phyloP scores from a whole-genome alignment of 2,797 vertebrate species.

The Semaprochilodus insignis region DNA sequence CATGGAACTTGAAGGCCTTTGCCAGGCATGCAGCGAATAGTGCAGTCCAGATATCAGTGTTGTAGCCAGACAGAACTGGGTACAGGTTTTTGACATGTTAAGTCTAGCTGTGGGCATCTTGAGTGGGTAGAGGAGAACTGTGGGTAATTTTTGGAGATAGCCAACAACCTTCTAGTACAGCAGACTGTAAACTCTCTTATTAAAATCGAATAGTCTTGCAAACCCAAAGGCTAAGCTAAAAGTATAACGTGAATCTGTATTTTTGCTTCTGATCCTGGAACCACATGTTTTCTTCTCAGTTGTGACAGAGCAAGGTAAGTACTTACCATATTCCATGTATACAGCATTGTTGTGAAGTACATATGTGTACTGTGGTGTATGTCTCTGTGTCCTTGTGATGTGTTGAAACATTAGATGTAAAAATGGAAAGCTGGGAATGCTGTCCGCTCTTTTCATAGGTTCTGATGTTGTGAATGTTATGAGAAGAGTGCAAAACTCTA shows the following conservation, averaged over 20 bases:
- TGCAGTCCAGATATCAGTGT: conserved; percentile 76
- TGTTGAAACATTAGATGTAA: conserved; percentile 57
- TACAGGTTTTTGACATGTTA: conserved; percentile 77
- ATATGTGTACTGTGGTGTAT: conserved; percentile 13
- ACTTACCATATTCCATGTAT: conserved; percentile 10
- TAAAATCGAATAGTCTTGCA: conserved; percentile 75
- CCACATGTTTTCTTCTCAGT: conserved; percentile 83
- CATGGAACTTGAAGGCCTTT: conserved; percentile 79
- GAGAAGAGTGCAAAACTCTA: conserved; percentile 69
- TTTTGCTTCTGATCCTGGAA: conserved; percentile 46
- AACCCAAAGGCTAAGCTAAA: conserved; percentile 86
- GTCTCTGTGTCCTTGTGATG: conserved; percentile 19
- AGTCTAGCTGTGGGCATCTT: conserved; percentile 85
- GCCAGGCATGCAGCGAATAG: conserved; percentile 83
- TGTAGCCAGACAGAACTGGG: conserved; percentile 86
- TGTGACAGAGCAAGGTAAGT: conserved; percentile 92
- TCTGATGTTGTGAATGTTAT: conserved; percentile 72
- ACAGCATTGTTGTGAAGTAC: conserved; percentile 8
- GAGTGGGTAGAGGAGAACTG: conserved; percentile 87
- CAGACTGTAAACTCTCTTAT: conserved; percentile 86
- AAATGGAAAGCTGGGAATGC: conserved; percentile 32
- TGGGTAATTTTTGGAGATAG: conserved; percentile 86
- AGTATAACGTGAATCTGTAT: conserved; percentile 81
- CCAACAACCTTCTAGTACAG: conserved; percentile 86
- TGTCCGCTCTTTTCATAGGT: not conserved